A percentile compares a stretch with the other conserved stretches of the same genome.
Conservation (phyloP, 2,797 vertebrate genomes). For the Gymnopithys bicolor region DNA sequence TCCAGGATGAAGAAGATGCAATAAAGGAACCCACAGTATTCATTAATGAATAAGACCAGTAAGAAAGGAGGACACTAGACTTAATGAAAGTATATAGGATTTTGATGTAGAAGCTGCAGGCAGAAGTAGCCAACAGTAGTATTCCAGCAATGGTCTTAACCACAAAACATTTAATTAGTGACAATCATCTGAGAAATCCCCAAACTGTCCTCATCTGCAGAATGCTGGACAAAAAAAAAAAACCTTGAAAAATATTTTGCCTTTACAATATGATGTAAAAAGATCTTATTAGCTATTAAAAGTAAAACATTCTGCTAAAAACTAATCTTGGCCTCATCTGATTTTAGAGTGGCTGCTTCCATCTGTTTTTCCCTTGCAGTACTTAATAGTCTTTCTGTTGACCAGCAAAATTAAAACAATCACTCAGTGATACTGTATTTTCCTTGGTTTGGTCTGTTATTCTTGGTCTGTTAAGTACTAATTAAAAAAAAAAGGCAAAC, state of each 20-base stretch:
- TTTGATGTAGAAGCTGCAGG: not conserved
- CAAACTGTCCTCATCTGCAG: not conserved
- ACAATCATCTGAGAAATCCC: not conserved
- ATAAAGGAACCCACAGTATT: constrained; percentile 24
- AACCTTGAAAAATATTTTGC: not conserved
- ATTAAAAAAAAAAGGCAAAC: not conserved
- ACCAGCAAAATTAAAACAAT: not conserved
- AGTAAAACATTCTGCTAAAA: not conserved
- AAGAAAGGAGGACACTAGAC: constrained; percentile 22
- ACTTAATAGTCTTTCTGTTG: not conserved
- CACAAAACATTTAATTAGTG: constrained; percentile 2
- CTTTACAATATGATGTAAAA: not conserved
- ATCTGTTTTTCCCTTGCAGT: not conserved
- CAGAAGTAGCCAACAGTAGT: constrained; percentile 9
- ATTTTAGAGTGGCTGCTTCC: not conserved
- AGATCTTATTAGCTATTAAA: not conserved
- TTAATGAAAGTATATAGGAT: not conserved
- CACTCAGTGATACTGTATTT: not conserved
- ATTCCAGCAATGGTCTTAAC: not conserved
- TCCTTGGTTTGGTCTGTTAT: not conserved
- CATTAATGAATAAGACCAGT: constrained; percentile 25
- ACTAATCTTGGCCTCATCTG: not conserved
- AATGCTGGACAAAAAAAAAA: not conserved
- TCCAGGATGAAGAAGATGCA: constrained; percentile 38
- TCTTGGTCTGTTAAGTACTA: not conserved